Evolutionary conservation across 2,888 invertebrate genomes (phyloP).

Genomic region (Macrostomum cliftonense): DNA sequence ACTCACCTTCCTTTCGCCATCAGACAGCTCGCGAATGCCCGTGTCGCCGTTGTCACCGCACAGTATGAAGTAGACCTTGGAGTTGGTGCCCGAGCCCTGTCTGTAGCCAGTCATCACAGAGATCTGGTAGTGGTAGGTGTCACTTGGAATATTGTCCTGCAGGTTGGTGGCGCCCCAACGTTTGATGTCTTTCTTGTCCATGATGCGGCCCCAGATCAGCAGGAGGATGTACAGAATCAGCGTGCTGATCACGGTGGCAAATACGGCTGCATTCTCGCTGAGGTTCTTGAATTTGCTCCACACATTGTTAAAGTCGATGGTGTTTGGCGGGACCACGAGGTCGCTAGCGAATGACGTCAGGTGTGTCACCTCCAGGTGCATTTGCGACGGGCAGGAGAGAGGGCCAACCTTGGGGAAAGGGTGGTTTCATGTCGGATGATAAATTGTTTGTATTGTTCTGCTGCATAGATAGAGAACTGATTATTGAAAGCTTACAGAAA

Average conservation of each 20-base stretch:
- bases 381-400: too few species aligned
- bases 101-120: conserved; percentile 36
- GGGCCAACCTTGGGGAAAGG: too few species aligned
- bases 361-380: conserved; percentile 16
- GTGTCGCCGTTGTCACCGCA: conserved; percentile 32
- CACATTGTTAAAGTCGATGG: conserved; percentile 35
- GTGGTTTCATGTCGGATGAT: too few species aligned
- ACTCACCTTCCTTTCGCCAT: conserved; percentile 30
- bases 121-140: conserved; percentile 38
- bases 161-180: conserved; percentile 38
- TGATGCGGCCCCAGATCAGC: conserved; percentile 27
- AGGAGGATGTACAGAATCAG: conserved; percentile 25
- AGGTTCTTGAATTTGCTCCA: conserved; percentile 33
- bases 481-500: too few species aligned
- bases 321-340: conserved; percentile 34
- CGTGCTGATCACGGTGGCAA: conserved; percentile 27
- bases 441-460: too few species aligned
- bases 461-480: too few species aligned
- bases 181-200: conserved; percentile 28
- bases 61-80: conserved; percentile 29
- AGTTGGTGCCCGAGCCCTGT: conserved; percentile 25
- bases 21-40: conserved; percentile 28
- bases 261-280: conserved; percentile 34
- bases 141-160: conserved; percentile 37
- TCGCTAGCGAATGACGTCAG: conserved; percentile 36